Base-by-base conservation (phyloP, 2,113 vertebrate genomes). In the Chloropsis cyanopogon region DNA sequence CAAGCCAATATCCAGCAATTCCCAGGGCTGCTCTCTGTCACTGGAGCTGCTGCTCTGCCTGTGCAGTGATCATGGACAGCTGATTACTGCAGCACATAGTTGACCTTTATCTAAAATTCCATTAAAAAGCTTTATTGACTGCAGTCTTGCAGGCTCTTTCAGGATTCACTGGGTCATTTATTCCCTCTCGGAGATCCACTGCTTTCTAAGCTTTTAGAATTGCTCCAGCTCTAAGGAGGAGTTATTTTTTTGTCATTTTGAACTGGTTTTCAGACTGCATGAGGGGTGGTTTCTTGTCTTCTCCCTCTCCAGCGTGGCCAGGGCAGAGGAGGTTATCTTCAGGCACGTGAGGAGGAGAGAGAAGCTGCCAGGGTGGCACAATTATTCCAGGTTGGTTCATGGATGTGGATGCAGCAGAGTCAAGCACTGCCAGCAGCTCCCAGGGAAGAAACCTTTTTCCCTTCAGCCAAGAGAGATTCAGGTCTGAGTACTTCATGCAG, bases 101-200 rank as follows among this genome's bases (percentile, higher is more conserved):
- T 96, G 94, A 94, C 90, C 94, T 96, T 96, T 93, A 96, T 86
- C 92, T 95, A 86, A 96, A 96, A 96, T 96, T 90, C 93, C 90
- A 96, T 93, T 94, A 53, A 86, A 93, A 88, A 90, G 79, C 85
- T 94, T 97, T 94, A 94, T 94, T 95, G 95, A 93, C 93, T 90
- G 85, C 29, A 86, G 79, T 78, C 79, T 83, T 94, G 82, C 17
- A 1, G 84, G 88, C 77, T 87, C 87, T 94, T 94, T 71, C 68
- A 93, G 82, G 86, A 96, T 93, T 96, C 94, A 53, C 85, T 64
- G 49, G 80, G 86, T 75, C 93, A 49, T 96, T 95, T 94, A 94
- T 92, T 92, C 92, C 69, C 90, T 92, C 85, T 54, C 3, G 3
- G 66, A 91, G 68, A 94, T 66, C 75, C 50, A 35, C 65, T 0